Percentiles rank a stretch among this genome's conserved stretches.
These are phyloP conservation scores for Aegithalos caudatus DNA, from an alignment of 2,113 vertebrate species.

Conservation along the genomic window DNA sequence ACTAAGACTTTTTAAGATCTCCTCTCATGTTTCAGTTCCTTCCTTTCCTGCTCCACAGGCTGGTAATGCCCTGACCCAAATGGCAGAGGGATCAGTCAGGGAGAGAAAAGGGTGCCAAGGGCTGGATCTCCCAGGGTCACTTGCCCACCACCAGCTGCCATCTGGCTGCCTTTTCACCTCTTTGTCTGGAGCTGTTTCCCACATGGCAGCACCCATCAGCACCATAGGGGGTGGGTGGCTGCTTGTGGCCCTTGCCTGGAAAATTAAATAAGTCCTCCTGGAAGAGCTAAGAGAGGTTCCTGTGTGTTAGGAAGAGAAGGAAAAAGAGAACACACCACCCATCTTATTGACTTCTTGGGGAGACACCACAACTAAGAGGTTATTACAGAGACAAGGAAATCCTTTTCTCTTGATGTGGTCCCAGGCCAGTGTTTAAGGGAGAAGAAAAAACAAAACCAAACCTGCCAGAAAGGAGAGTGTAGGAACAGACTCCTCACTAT, in stretches of 20 bases:
- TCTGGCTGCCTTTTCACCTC: not conserved
- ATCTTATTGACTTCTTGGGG: not conserved
- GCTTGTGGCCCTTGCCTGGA: not conserved
- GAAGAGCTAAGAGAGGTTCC: not conserved
- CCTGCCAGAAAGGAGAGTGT: not conserved
- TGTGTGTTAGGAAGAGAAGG: not conserved
- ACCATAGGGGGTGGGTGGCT: not conserved
- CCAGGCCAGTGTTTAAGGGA: not conserved
- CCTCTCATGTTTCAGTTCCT: not conserved
- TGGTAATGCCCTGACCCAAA: not conserved
- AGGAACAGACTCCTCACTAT: not conserved
- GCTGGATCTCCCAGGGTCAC: not conserved
- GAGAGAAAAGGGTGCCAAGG: fast-evolving
- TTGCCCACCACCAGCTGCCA: fast-evolving
- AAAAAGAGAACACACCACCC: not conserved
- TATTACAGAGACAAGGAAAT: not conserved
- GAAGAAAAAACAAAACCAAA: not conserved
- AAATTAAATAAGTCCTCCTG: not conserved
- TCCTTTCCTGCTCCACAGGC: not conserved
- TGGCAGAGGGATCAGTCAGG: not conserved
- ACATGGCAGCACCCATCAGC: not conserved
- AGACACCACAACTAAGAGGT: not conserved
- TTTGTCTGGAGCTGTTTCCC: not conserved
- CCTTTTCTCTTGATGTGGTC: not conserved
- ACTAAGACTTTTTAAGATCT: not conserved